A percentile compares a stretch with the other conserved stretches of the same genome.
Evolutionary conservation across 2,113 vertebrate genomes (phyloP).

Genomic region (Nothocercus nigrocapillus): DNA sequence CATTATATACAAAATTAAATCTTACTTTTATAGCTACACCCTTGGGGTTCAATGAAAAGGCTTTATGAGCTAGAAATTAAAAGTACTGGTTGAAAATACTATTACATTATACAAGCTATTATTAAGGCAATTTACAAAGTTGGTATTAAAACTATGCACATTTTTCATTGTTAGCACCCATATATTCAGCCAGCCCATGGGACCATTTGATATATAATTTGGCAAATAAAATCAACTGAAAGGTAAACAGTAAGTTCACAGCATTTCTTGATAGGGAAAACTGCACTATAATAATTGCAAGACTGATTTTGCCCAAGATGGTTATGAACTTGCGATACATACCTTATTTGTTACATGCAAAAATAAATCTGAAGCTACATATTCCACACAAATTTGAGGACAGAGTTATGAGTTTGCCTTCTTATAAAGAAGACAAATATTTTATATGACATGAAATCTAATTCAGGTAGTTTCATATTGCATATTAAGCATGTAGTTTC

Average conservation of each 20-base stretch:
- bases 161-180: constrained; percentile 83
- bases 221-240: constrained; percentile 80
- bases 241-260: constrained; percentile 76
- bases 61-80: constrained; percentile 90
- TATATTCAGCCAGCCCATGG: constrained; percentile 83
- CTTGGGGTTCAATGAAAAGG: constrained; percentile 87
- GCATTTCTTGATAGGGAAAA: constrained; percentile 70
- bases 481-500: background rate
- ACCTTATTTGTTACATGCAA: background rate
- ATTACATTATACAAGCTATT: constrained; percentile 85
- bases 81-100: constrained; percentile 87
- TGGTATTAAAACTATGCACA: constrained; percentile 81
- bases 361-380: constrained; percentile 8
- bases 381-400: background rate
- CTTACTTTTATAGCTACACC: constrained; percentile 87
- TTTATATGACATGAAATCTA: background rate
- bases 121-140: constrained; percentile 89
- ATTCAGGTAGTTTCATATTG: background rate
- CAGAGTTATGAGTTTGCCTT: background rate
- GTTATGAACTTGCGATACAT: constrained; percentile 46
- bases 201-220: constrained; percentile 79
- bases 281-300: constrained; percentile 57
- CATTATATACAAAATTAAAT: constrained; percentile 89
- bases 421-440: background rate
- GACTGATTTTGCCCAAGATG: constrained; percentile 68